Percentiles rank a stretch among this genome's conserved stretches.
phyloP scores from a whole-genome alignment of 2,888 invertebrate species.

The Leptopilina syphax region DNA sequence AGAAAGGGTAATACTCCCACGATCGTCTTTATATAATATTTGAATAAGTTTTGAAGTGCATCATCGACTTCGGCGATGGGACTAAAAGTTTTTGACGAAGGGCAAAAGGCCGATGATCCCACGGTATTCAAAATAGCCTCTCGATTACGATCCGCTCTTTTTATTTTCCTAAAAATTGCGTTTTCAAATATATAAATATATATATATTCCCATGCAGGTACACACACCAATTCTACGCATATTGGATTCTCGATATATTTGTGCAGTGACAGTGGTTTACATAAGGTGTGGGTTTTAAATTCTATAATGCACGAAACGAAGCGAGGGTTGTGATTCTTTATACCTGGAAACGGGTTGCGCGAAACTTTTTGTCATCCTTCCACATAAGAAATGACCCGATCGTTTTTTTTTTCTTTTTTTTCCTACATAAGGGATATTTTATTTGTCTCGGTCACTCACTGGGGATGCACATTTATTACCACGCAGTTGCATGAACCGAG shows the following conservation, averaged over 20 bases:
- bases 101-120: conserved; percentile 23
- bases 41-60: conserved; percentile 6
- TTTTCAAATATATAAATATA: conserved; percentile 31
- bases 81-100: conserved; percentile 12
- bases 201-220: conserved; percentile 33
- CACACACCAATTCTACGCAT: neutral
- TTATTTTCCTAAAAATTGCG: conserved; percentile 54
- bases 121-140: conserved; percentile 35
- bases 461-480: neutral
- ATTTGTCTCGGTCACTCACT: conserved; percentile 18
- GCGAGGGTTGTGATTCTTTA: conserved; percentile 37
- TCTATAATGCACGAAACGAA: neutral
- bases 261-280: conserved; percentile 27
- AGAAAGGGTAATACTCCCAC: conserved; percentile 30
- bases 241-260: conserved; percentile 22
- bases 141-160: conserved; percentile 47
- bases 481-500: neutral
- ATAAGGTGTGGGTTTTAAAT: conserved; percentile 11
- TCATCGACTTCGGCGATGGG: neutral
- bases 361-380: conserved; percentile 47
- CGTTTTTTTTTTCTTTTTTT: neutral
- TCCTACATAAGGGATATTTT: neutral
- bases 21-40: conserved; percentile 12
- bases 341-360: conserved; percentile 57
- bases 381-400: conserved; percentile 14